Evolutionary conservation across 2,888 invertebrate species (phyloP), one percentile per base, ranked within the genome.

Genomic region (Germaria angustata): DNA sequence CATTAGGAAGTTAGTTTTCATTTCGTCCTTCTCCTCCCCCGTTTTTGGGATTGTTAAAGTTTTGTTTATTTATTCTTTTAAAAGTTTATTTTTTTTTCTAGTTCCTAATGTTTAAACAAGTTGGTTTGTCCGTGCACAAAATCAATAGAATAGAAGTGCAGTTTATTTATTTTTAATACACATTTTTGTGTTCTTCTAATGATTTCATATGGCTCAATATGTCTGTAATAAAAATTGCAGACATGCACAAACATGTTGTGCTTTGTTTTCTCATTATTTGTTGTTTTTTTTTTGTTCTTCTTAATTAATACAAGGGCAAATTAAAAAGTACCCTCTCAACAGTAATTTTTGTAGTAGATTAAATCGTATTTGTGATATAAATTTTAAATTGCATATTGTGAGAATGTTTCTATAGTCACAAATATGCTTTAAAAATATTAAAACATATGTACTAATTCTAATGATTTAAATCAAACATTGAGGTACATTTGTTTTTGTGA

Each of bases 111-210:
- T 41, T 69, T 28, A 6, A 41, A 9, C 32, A 32, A n/a, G 51
- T 68, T 41, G 13, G 59, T 46, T 4, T 15, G 22, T 61, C 32
- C 11, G 22, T 41, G 28, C 44, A 20, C 13, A 34, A 55, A 65
- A 65, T 65, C 65, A 39, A 49, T 79, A 73, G 51, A n/a, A 53
- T 13, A 73, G 44, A 73, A 73, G 41, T 73, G 73, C 63, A 73
- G 63, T 73, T 63, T 73, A 63, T 73, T 73, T 63, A 63, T 63
- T 63, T 73, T 61, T 28, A 72, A 61, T 72, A 49, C 7, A 71
- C 46, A 28, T 28, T 39, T 69, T 55, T 13, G 4, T 34, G 22
- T 44, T 71, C 44, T 57, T 71, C 46, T 71, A 71, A 71, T 57
- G 69, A 57, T 34, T 71, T 71, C 46, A 41, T n/a, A 69, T 69